Conservation (phyloP, 1,140 invertebrate genomes). For the Calliopsis andreniformis region DNA sequence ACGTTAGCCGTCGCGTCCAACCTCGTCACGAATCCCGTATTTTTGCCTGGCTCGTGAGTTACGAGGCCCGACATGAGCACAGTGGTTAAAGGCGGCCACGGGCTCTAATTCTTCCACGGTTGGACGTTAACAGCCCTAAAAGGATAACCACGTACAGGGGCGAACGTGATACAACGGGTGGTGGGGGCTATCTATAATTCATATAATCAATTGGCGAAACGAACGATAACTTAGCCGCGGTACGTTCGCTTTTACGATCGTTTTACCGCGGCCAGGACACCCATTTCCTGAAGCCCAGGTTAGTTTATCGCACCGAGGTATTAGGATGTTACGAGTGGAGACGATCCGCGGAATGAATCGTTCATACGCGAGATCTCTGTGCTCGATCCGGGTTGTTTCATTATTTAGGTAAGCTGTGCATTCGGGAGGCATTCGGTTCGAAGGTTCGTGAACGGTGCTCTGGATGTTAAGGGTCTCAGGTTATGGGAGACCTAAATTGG, state of each 20-base stretch:
- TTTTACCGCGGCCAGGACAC: constrained; percentile 22
- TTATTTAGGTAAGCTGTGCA: too few species aligned
- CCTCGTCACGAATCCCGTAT: constrained; percentile 53
- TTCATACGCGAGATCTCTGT: too few species aligned
- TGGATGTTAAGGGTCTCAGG: neutral
- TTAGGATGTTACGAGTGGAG: neutral
- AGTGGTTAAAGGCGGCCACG: constrained; percentile 61
- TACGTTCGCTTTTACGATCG: constrained; percentile 62
- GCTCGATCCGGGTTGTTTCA: too few species aligned
- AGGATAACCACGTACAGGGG: constrained; percentile 64
- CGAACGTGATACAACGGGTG: constrained; percentile 44
- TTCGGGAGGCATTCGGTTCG: neutral
- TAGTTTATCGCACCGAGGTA: constrained; percentile 13
- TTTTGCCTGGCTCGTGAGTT: constrained; percentile 52
- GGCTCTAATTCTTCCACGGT: constrained; percentile 63
- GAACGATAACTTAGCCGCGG: constrained; percentile 63
- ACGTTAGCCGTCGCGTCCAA: neutral
- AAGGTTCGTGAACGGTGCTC: too few species aligned
- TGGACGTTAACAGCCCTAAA: constrained; percentile 66
- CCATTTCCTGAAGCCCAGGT: neutral
- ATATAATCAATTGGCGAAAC: constrained; percentile 70
- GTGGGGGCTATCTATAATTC: constrained; percentile 65
- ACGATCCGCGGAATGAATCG: neutral
- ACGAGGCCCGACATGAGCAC: constrained; percentile 45
- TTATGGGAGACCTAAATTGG: neutral